Conservation (phyloP, 2,113 vertebrate species). For the Sturnus vulgaris region DNA sequence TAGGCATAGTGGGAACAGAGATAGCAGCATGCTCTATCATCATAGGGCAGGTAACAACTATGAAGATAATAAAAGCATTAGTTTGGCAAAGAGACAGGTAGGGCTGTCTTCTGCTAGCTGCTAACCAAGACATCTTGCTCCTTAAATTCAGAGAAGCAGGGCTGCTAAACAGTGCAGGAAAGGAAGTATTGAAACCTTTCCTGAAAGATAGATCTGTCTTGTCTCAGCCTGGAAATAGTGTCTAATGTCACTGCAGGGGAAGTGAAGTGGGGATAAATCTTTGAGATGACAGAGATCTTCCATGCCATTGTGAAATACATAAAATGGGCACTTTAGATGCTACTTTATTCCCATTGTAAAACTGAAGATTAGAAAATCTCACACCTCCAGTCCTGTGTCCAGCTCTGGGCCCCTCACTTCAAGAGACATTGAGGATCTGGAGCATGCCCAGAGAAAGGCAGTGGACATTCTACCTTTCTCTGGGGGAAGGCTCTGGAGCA, state of each 20-base stretch:
- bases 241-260: background rate
- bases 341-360: background rate
- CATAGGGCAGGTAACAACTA: background rate
- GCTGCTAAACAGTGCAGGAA: background rate
- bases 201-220: background rate
- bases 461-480: background rate
- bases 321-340: background rate
- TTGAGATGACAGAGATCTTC: background rate
- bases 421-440: background rate
- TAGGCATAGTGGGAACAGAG: background rate
- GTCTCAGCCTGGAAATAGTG: background rate
- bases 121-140: background rate
- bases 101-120: background rate
- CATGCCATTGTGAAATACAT: background rate
- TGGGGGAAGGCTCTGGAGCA: background rate
- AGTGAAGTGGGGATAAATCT: background rate
- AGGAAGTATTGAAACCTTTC: background rate
- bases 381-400: fast-evolving
- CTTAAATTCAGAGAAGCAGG: background rate
- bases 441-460: background rate
- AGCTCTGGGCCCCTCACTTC: background rate
- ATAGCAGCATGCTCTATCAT: background rate
- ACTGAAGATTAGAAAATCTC: background rate
- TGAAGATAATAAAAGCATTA: background rate
- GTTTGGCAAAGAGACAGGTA: background rate